phyloP scores from a whole-genome alignment of 1,140 invertebrate species.

The Drosophila pallidifrons region DNA sequence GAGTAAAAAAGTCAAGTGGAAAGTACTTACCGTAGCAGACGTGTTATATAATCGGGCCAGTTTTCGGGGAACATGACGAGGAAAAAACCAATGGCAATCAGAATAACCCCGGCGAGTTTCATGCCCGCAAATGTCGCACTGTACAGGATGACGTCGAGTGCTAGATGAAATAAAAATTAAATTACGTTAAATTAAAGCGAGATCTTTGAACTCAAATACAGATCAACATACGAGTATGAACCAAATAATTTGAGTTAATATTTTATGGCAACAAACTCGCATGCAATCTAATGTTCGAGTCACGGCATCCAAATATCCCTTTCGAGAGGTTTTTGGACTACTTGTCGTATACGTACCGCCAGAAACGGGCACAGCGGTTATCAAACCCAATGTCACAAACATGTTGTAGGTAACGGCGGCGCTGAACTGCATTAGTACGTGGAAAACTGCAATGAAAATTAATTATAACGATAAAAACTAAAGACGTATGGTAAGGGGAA shows the following conservation, averaged over 20 bases:
- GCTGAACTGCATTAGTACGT: conserved; percentile 95
- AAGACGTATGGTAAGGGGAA: background rate
- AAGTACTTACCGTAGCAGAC: conserved; percentile 91
- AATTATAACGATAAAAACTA: conserved; percentile 63
- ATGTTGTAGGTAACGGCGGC: conserved; percentile 95
- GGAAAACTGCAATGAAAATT: conserved; percentile 91
- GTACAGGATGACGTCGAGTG: conserved; percentile 94
- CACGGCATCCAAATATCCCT: conserved; percentile 52
- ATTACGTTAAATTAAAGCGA: too few relatives aligned
- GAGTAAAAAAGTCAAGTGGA: background rate
- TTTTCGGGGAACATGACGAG: conserved; percentile 97
- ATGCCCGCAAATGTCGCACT: conserved; percentile 95
- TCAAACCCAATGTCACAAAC: conserved; percentile 95
- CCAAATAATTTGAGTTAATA: background rate
- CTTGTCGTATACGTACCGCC: conserved; percentile 89
- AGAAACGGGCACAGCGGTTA: conserved; percentile 96
- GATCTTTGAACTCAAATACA: background rate
- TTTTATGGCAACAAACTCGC: too few relatives aligned
- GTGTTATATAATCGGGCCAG: conserved; percentile 97
- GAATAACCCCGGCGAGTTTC: conserved; percentile 96
- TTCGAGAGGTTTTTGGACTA: conserved; percentile 12
- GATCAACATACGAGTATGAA: background rate
- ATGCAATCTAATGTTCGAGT: conserved; percentile 15
- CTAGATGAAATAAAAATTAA: conserved; percentile 85
- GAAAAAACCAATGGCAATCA: conserved; percentile 96